Evolutionary conservation across 2,797 vertebrate genomes (phyloP).

Genomic region (Uromys caudimaculatus): DNA sequence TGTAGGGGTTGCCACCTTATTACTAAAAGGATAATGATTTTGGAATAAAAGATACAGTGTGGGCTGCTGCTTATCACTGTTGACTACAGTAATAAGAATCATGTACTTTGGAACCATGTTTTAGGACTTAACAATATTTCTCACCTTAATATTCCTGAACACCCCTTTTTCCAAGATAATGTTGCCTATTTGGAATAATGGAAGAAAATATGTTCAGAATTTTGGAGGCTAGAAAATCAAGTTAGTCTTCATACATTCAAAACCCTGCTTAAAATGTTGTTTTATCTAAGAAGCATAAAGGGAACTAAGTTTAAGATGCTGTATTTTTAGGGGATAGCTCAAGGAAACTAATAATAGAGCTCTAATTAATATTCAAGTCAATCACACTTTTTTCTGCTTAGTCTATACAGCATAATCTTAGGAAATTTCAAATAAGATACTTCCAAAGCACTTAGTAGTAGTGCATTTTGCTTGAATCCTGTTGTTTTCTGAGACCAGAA

Average conservation of each 20-base stretch:
- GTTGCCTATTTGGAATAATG: neutral
- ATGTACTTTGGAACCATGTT: neutral
- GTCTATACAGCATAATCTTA: neutral
- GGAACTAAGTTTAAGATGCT: neutral
- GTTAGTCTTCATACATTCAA: neutral
- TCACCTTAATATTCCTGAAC: neutral
- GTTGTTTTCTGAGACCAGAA: neutral
- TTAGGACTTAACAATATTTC: neutral
- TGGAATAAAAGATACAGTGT: neutral
- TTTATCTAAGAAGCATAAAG: neutral
- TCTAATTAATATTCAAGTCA: neutral
- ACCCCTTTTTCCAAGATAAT: neutral
- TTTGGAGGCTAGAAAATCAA: neutral
- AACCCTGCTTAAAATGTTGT: neutral
- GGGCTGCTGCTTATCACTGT: neutral
- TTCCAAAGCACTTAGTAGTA: neutral
- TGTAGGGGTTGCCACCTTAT: neutral
- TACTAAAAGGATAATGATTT: neutral
- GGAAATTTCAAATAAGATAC: neutral
- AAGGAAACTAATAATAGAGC: neutral
- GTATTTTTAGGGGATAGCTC: neutral
- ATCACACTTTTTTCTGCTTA: neutral
- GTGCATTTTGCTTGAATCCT: neutral
- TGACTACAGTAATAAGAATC: slow-evolving; percentile 7
- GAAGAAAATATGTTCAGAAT: slow-evolving; percentile 4